Base-by-base conservation (phyloP, 2,113 vertebrate species). In the Amblyornis subalaris region DNA sequence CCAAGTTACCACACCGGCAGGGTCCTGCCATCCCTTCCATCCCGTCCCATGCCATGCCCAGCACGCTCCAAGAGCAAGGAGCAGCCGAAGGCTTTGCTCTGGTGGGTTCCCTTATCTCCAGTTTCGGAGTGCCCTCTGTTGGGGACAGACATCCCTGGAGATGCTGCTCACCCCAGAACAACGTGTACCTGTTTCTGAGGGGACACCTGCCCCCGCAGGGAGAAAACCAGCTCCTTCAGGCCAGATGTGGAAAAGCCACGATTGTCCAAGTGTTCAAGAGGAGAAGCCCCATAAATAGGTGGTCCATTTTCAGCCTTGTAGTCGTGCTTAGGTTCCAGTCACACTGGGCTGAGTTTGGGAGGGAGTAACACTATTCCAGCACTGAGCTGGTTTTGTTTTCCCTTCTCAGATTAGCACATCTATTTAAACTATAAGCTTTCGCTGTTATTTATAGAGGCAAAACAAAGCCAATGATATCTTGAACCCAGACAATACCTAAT, bases 61-160 rank as follows among this genome's bases (percentile, higher is more conserved):
- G 36, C 36, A 38, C 36, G 36, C 36, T 38, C 36, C 36, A 38
- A 38, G 36, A 54, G 2, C 7, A 10, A 33, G n/a, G 38, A 91
- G 73, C 65, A 33, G 42, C 19, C 25, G 54, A 5, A 23, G 51
- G 14, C 1, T 64, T 44, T 45, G 38, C 48, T 40, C 36, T 3
- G 10, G 3, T 4, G 50, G 10, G 5, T 31, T 54, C 20, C 26
- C 36, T 23, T 2, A 57, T 87, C 18, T 6, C 69, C 67, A 77
- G 67, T 47, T 70, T 13, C 4, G 5, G 70, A 85, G 94, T 96
- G 95, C 95, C 95, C 96, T 97, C 96, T 95, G 6, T 86, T 91
- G 97, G 94, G 83, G 23, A 86, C 4, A 44, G 33, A 21, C 36
- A 71, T 3, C 6, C 6, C 62, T 24, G 10, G 66, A 67, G 69